Evolutionary conservation across 2,888 invertebrate species (phyloP), one percentile per base, ranked within the genome.

Genomic region (Lottia gigantea): DNA sequence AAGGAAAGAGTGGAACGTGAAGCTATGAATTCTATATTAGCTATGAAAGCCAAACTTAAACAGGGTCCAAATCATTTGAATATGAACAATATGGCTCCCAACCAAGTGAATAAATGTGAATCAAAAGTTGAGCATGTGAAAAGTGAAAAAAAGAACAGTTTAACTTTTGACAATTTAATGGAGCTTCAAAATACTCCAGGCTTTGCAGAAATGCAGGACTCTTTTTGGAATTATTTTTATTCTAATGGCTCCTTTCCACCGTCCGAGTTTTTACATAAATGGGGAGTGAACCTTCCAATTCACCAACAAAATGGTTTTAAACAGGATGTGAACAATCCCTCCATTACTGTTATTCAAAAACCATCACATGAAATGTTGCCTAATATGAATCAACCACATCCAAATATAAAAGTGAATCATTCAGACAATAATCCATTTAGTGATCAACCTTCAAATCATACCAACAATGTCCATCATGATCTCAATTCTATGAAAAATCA

Each of bases 11-110:
- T 26, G 92, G 95, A 78, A 93, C 95, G 26, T 91, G 96, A 70
- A 93, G 94, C 3, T 94, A 94, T 12, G 96, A 96, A 0, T 89
- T 95, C 14, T 93, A 94, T 81, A 94, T 95, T 0, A 95, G 95
- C 83, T 91, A 85, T 76, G 85, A 86, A 68, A 80, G 71, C 64
- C 70, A 72, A 61, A 72, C 74, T 70, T 71, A 74, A 40, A 45
- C 49, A 64, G 71, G 67, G 19, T 40, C n/a, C 26, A n/a, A 40
- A 65, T n/a, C 46, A 40, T 65, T 11, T 40, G 8, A 40, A 46
- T 45, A n/a, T 46, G 40, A 25, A 46, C 26, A 25, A 25, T 49
- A 19, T 46, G 47, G 23, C 23, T 19, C 4, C 45, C 16, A 16
- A 69, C 64, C 55, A 62, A 55, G 23, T 25, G 31, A 45, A 40